phyloP scores from a whole-genome alignment of 2,888 invertebrate genomes.

The Torymus texanus region DNA sequence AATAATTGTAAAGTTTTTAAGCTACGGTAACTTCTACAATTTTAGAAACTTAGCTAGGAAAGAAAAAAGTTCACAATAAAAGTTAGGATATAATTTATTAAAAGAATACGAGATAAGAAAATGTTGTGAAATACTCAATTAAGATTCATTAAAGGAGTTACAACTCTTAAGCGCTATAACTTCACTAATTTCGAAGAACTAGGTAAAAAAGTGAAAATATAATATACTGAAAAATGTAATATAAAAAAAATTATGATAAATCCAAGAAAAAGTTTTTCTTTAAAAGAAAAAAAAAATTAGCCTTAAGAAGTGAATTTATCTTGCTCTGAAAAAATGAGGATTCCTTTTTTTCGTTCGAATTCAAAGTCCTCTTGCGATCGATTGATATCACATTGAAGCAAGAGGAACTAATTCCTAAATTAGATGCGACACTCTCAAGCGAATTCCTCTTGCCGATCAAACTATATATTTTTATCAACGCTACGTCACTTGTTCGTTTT shows the following conservation, averaged over 20 bases:
- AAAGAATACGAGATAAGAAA: conserved; percentile 32
- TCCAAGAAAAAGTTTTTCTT: conserved; percentile 37
- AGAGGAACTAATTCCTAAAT: conserved; percentile 43
- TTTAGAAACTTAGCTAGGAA: conserved; percentile 51
- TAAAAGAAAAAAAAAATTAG: conserved; percentile 47
- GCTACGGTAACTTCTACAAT: conserved; percentile 45
- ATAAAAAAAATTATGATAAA: conserved; percentile 35
- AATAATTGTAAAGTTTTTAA: conserved; percentile 57
- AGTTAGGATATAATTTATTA: conserved; percentile 48
- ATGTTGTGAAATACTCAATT: conserved; percentile 55
- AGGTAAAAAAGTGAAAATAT: conserved; percentile 40
- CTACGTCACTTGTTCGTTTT: conserved; percentile 16
- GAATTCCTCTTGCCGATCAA: conserved; percentile 32
- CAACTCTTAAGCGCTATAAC: conserved; percentile 47
- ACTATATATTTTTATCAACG: conserved; percentile 41
- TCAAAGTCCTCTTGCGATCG: conserved; percentile 20
- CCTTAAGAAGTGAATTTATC: conserved; percentile 47
- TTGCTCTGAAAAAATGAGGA: conserved; percentile 25
- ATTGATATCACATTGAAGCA: background rate
- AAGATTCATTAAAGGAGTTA: conserved; percentile 39
- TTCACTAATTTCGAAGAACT: conserved; percentile 47
- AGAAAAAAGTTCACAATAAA: conserved; percentile 50
- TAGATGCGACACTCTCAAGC: conserved; percentile 27
- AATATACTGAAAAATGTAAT: conserved; percentile 33
- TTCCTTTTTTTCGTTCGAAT: conserved; percentile 26